Base-by-base conservation (phyloP, 92 coral and sea anemone species). In the Actinostola sp. region DNA sequence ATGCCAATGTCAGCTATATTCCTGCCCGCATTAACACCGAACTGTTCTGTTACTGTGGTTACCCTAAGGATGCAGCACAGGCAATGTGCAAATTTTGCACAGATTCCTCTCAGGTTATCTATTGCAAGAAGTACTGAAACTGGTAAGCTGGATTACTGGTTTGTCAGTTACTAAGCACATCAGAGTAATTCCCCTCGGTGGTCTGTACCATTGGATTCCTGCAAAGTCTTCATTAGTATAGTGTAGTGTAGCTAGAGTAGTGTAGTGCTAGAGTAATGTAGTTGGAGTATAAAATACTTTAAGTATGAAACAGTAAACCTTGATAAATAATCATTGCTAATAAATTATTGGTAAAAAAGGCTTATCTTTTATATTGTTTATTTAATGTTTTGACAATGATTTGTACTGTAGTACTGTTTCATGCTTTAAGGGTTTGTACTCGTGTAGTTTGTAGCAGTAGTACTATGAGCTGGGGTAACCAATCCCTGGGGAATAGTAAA, bases 31-130 rank as follows among this genome's bases (percentile, higher is more conserved):
- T 72, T 57, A 28, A 23, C 31, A 34, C 48, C 38, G 72, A 27
- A 53, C 29, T 3, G 14, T 70, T 24, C 36, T 73, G 71, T 38
- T 73, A 61, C 44, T 73, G 80, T 73, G 81, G 81, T 44, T 63
- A 39, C 31, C 28, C 45, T 6, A 69, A 69, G 57, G 45, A 69
- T 1, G 26, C 8, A 32, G 34, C 9, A n/a, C 30, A 52, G 39
- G 63, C 19, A 39, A 52, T 43, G 70, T 75, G 81, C 32, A 44
- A 24, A 30, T 62, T 75, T 51, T 75, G 81, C 48, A 62, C 72
- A 20, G 54, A 61, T n/a, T 53, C 21, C 70, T 45, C 19, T 64
- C 25, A 16, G 62, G 20, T 21, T 29, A 32, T 73, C 81, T 46
- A 49, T 75, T 45, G 31, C 54, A 44, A 63, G 70, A 39, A 75